Evolutionary conservation across 2,888 invertebrate species (phyloP).

Genomic region (Parnassius mnemosyne): DNA sequence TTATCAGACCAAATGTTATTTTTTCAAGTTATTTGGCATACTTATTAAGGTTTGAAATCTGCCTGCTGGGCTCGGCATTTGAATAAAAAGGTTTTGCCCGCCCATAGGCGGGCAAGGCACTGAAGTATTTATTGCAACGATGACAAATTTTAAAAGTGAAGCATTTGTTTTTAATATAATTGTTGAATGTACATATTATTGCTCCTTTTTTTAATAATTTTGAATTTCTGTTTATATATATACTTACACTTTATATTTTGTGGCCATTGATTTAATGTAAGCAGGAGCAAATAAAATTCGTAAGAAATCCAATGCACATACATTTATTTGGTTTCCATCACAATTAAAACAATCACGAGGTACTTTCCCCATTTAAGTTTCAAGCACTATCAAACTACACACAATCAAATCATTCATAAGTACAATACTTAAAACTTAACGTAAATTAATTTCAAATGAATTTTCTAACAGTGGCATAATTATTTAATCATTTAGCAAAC

Average conservation of each 20-base stretch:
- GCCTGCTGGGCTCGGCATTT: too few species aligned
- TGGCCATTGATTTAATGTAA: background rate
- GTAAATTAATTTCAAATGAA: constrained; percentile 33
- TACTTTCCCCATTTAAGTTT: constrained; percentile 31
- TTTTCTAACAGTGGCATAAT: constrained; percentile 20
- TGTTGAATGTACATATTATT: background rate
- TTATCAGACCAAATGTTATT: too few species aligned
- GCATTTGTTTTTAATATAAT: constrained; percentile 14
- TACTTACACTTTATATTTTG: background rate
- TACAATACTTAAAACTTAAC: constrained; percentile 32
- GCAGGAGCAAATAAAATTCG: background rate
- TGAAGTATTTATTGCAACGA: constrained; percentile 13
- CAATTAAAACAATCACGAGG: constrained; percentile 43
- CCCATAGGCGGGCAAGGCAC: too few species aligned
- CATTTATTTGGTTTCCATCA: constrained; percentile 72
- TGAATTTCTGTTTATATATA: constrained; percentile 11
- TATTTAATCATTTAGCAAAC: constrained; percentile 31
- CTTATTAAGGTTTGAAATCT: too few species aligned
- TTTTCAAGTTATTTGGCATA: too few species aligned
- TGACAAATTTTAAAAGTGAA: background rate
- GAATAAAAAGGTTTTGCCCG: too few species aligned
- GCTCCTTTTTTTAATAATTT: background rate
- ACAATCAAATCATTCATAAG: constrained; percentile 30
- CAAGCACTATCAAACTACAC: constrained; percentile 28
- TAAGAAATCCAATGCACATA: constrained; percentile 38